Conservation (phyloP, 2,888 invertebrate genomes). For the Brenthis ino region DNA sequence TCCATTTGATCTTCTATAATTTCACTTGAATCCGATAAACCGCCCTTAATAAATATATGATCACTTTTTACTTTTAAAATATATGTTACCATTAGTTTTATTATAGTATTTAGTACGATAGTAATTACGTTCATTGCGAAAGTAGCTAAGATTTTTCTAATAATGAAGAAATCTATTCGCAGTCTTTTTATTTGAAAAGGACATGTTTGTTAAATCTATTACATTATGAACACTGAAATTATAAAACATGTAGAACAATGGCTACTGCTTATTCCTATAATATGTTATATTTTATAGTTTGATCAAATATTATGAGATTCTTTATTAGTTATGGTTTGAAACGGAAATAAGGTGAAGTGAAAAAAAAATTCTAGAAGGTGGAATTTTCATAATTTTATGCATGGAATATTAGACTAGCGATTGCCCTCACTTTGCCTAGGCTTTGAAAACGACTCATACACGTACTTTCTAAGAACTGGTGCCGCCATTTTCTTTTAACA, state of each 20-base stretch:
- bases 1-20: not conserved
- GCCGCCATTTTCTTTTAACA: too few species aligned
- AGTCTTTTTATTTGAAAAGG: constrained; percentile 15
- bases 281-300: constrained; percentile 17
- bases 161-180: constrained; percentile 2
- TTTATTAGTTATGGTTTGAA: constrained; percentile 4
- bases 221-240: constrained; percentile 14
- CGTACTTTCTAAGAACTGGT: too few species aligned
- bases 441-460: too few species aligned
- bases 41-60: too few species aligned
- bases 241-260: constrained; percentile 33
- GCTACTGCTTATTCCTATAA: constrained; percentile 16
- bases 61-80: constrained; percentile 2
- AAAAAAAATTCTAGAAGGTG: too few species aligned
- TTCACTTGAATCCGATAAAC: not conserved
- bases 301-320: constrained; percentile 24
- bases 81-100: not conserved
- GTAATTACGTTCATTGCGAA: not conserved
- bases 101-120: not conserved
- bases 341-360: not conserved
- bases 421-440: not conserved
- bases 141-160: not conserved
- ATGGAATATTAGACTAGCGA: not conserved
- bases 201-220: constrained; percentile 6
- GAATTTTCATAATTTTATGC: not conserved